Evolutionary conservation across 2,113 vertebrate species (phyloP).

Genomic region (Columba janthina): DNA sequence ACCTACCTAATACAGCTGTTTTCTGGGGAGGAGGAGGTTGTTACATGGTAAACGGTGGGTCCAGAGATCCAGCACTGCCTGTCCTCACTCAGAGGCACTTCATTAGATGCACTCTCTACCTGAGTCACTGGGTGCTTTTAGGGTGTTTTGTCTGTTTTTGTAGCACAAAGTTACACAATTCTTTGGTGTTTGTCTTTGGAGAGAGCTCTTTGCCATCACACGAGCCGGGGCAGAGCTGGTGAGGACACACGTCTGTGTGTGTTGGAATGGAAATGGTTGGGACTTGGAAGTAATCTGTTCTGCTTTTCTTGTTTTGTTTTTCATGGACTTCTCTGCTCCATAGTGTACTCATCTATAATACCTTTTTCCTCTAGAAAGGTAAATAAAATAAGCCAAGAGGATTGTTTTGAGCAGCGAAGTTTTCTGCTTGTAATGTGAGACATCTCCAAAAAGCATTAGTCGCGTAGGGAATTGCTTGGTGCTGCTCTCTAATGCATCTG

Average conservation of each 20-base stretch:
- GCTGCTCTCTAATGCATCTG: not conserved
- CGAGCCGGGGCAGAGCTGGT: not conserved
- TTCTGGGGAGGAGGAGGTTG: not conserved
- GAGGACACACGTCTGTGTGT: not conserved
- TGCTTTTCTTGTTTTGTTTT: not conserved
- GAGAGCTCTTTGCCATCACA: not conserved
- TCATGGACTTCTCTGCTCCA: not conserved
- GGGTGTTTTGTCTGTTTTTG: not conserved
- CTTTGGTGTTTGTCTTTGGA: not conserved
- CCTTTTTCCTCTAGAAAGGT: not conserved
- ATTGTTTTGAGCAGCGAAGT: not conserved
- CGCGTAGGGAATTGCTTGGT: not conserved
- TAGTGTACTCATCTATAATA: not conserved
- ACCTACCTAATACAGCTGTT: not conserved
- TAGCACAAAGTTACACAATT: not conserved
- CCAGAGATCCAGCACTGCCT: not conserved
- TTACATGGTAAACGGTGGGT: not conserved
- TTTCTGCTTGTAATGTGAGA: accelerated
- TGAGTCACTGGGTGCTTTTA: not conserved
- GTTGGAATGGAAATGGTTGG: not conserved
- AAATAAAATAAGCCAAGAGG: not conserved
- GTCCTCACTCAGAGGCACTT: not conserved
- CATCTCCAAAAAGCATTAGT: not conserved
- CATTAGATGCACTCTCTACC: accelerated
- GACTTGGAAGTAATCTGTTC: not conserved